These are phyloP conservation scores for Gambelia wislizenii DNA, from an alignment of 2,797 vertebrate genomes.

Conservation along the genomic window DNA sequence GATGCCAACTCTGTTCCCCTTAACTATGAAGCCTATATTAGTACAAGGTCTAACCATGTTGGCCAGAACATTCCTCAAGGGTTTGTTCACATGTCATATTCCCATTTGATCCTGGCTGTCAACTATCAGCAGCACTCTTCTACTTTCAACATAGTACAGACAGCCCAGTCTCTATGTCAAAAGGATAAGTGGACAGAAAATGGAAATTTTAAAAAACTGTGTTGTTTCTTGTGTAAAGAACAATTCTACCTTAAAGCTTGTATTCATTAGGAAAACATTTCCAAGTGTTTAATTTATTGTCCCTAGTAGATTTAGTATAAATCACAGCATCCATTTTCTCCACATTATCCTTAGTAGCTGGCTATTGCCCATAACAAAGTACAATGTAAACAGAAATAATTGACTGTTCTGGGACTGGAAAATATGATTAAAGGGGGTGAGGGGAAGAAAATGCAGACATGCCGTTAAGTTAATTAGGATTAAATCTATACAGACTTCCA, in stretches of 20 bases:
- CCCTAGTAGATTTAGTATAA: background rate
- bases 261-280: background rate
- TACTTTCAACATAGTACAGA: too few relatives aligned
- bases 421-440: background rate
- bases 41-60: too few relatives aligned
- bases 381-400: constrained; percentile 32
- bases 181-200: too few relatives aligned
- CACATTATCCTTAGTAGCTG: background rate
- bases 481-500: constrained; percentile 11
- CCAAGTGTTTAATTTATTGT: background rate
- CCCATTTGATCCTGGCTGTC: too few relatives aligned
- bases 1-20: too few relatives aligned
- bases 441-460: background rate
- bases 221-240: background rate
- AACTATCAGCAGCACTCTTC: too few relatives aligned
- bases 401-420: constrained; percentile 28
- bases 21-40: too few relatives aligned
- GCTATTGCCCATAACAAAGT: background rate
- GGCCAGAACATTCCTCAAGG: too few relatives aligned
- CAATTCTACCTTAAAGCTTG: background rate
- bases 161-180: too few relatives aligned
- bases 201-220: background rate
- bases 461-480: constrained; percentile 29
- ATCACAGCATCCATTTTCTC: background rate
- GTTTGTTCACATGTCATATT: too few relatives aligned